Base-by-base conservation (phyloP, 2,113 vertebrate genomes). In the Ammospiza nelsoni region DNA sequence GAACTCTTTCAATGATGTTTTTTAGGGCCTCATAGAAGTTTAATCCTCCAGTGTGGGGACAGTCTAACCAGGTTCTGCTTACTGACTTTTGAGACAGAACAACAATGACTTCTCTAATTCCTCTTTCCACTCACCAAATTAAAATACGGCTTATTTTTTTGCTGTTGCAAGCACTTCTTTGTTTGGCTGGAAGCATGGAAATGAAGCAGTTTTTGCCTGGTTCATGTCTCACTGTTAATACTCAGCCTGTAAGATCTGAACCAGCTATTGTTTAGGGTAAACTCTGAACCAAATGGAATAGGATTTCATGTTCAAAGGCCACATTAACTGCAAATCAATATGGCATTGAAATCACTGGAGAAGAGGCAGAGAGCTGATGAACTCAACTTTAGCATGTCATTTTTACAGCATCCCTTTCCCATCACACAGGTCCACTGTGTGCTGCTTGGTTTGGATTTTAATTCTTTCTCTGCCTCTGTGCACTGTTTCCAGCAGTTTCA, bases 61-160 rank as follows among this genome's bases (percentile, higher is more conserved):
- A 90, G 92, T 84, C 72, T 91, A 85, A 91, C 87, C 76, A 93
- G 90, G 85, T 92, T 96, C 86, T 91, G 89, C 88, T 69, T 92
- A 62, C 66, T 94, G 88, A 87, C 77, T 94, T 96, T 58, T 35
- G 76, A 93, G 81, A 63, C 4, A 80, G 67, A 90, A 62, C 79
- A 95, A 95, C 94, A 96, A 49, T 85, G 62, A 44, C 87, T 71
- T 92, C 67, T 95, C 81, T 89, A 91, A 92, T 94, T 95, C 88
- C 81, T 86, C 82, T 94, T 92, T 92, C 87, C 95, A 93, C 89
- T 95, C 52, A 9, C 46, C 85, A 87, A 88, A 80, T 92, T 93
- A 33, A 94, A 90, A 87, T 93, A 84, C 80, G 76, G 88, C 55
- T 90, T 81, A 20, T 61, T 91, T 94, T 87, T 79, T 77, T 97